These are phyloP conservation scores for Caenorhabditis zanzibari DNA, from an alignment of 2,888 invertebrate genomes.

Conservation along the genomic window DNA sequence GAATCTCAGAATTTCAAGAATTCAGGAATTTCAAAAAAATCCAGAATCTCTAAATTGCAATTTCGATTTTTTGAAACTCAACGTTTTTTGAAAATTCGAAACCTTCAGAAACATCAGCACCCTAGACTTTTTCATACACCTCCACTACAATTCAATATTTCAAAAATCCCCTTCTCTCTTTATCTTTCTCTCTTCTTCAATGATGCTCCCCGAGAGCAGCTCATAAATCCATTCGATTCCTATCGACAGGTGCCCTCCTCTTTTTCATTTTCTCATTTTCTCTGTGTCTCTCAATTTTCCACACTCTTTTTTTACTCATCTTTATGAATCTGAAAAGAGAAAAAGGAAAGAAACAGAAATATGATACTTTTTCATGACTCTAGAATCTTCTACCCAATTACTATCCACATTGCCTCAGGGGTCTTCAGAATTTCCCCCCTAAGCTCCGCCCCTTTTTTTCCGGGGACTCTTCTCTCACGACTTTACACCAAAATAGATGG, in stretches of 20 bases:
- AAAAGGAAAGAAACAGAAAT: slow-evolving; percentile 15
- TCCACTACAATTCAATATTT: slow-evolving; percentile 1
- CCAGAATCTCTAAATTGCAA: no score
- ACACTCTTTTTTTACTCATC: not conserved
- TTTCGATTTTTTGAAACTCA: not conserved
- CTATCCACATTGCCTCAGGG: slow-evolving; percentile 16
- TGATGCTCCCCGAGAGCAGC: slow-evolving; percentile 22
- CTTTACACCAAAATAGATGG: slow-evolving; percentile 33
- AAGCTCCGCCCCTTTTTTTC: slow-evolving; percentile 6
- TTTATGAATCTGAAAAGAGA: no score
- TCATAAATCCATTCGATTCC: slow-evolving; percentile 55
- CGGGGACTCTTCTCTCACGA: not conserved
- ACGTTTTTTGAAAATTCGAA: no score
- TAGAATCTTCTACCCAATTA: slow-evolving; percentile 2
- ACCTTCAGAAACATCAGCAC: no score
- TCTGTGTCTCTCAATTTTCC: slow-evolving; percentile 4
- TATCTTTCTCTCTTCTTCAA: slow-evolving; percentile 13
- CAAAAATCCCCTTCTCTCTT: slow-evolving; percentile 13
- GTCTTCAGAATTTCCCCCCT: not conserved
- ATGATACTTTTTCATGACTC: slow-evolving; percentile 30
- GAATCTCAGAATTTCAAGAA: no score
- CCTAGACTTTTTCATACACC: no score
- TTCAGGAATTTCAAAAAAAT: not conserved
- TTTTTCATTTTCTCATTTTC: slow-evolving; percentile 17
- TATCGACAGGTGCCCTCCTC: slow-evolving; percentile 50